These are phyloP conservation scores for Takifugu ocellatus DNA, from an alignment of 2,797 vertebrate species.

Conservation along the genomic window DNA sequence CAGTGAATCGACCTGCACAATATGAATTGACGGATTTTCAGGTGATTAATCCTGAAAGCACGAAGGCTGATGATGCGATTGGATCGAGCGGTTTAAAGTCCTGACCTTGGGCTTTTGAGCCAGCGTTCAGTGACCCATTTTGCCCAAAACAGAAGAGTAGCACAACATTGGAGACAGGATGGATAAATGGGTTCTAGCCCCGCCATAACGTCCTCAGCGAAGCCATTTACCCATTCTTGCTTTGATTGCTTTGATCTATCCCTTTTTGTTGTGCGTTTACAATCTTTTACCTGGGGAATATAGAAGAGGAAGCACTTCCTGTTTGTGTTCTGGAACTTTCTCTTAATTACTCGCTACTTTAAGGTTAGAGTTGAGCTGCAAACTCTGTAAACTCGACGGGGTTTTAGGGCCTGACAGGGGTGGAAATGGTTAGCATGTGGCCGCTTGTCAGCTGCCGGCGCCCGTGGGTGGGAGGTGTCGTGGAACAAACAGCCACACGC, in stretches of 20 bases:
- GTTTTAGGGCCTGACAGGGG: constrained; percentile 43
- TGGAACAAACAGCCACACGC: constrained; percentile 38
- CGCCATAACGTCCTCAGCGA: no score
- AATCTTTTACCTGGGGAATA: constrained; percentile 24
- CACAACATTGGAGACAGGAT: neutral
- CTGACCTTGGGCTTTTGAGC: neutral
- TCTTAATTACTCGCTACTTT: constrained; percentile 23
- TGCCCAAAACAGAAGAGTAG: no score
- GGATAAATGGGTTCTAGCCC: neutral
- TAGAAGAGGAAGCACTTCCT: constrained; percentile 34
- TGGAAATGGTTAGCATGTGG: constrained; percentile 51
- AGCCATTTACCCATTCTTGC: neutral
- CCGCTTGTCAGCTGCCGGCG: constrained; percentile 42
- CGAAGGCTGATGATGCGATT: neutral
- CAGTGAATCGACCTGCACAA: no score
- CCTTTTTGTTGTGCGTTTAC: constrained; percentile 10
- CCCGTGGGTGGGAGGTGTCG: constrained; percentile 21
- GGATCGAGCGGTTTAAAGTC: no score
- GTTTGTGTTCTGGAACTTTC: constrained; percentile 32
- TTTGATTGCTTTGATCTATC: neutral
- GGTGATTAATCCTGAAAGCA: neutral
- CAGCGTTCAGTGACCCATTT: no score
- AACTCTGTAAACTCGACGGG: constrained; percentile 3
- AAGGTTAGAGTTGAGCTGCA: constrained; percentile 24
- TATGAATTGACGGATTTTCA: neutral